phyloP scores from a whole-genome alignment of 2,888 invertebrate species.

The Galeruca laticollis region DNA sequence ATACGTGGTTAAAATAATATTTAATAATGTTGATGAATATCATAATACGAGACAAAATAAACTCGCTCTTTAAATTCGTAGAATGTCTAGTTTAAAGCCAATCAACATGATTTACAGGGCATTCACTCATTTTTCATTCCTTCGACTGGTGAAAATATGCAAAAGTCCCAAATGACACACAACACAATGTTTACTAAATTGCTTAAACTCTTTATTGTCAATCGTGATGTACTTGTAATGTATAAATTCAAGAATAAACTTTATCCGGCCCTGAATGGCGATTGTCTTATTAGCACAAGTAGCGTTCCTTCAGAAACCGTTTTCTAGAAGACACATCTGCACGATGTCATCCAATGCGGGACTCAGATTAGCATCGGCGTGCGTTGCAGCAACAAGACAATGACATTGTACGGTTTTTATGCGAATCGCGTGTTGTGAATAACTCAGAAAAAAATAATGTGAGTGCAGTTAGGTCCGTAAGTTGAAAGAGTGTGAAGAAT shows the following conservation, averaged over 20 bases:
- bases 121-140: no score
- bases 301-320: slow-evolving; percentile 47
- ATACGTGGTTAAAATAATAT: no score
- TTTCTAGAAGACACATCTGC: slow-evolving; percentile 44
- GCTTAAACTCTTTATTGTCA: no score
- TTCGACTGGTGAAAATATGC: no score
- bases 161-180: no score
- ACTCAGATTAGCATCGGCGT: slow-evolving; percentile 33
- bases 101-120: no score
- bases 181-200: no score
- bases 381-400: slow-evolving; percentile 20
- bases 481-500: slow-evolving; percentile 15
- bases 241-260: background rate
- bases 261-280: slow-evolving; percentile 13
- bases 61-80: no score
- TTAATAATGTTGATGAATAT: no score
- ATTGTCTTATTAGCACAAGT: slow-evolving; percentile 48
- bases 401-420: slow-evolving; percentile 17
- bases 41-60: no score
- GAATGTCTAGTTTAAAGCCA: no score
- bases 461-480: slow-evolving; percentile 12
- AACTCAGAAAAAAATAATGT: slow-evolving; percentile 15
- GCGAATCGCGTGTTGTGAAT: slow-evolving; percentile 8
- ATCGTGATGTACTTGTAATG: background rate
- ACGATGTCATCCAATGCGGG: slow-evolving; percentile 38